These are phyloP conservation scores for Seriola rivoliana DNA, from an alignment of 2,113 vertebrate genomes.

Conservation along the genomic window DNA sequence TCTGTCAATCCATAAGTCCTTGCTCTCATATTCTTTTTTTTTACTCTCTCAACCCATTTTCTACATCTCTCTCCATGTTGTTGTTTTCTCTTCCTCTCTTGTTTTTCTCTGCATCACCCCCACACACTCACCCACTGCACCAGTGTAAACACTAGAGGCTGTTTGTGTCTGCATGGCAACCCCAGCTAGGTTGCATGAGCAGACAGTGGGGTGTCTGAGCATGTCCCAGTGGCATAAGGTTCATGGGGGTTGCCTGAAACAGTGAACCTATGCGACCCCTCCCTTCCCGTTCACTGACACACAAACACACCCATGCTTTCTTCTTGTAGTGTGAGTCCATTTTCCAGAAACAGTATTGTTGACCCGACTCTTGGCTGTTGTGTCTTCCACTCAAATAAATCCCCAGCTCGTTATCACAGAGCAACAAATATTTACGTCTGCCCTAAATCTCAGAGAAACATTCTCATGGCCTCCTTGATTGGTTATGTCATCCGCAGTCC, in stretches of 20 bases:
- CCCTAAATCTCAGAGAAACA: slow-evolving; percentile 66
- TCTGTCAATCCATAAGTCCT: slow-evolving; percentile 34
- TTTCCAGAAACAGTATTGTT: slow-evolving; percentile 36
- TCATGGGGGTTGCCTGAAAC: slow-evolving; percentile 29
- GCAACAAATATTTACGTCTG: slow-evolving; percentile 76
- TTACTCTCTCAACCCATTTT: slow-evolving; percentile 3
- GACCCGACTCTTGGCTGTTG: slow-evolving; percentile 54
- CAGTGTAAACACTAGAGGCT: slow-evolving; percentile 52
- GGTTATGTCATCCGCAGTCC: slow-evolving; percentile 48
- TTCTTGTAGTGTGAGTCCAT: slow-evolving; percentile 12
- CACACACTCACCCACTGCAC: background rate
- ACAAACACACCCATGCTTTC: background rate
- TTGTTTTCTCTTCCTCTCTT: background rate
- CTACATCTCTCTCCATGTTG: background rate
- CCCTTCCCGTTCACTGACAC: background rate
- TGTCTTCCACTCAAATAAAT: slow-evolving; percentile 65
- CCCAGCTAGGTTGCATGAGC: slow-evolving; percentile 13
- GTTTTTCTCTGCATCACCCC: background rate
- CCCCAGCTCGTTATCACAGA: slow-evolving; percentile 58
- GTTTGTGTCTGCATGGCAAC: slow-evolving; percentile 43
- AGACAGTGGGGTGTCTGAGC: slow-evolving; percentile 22
- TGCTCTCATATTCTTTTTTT: background rate
- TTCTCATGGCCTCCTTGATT: slow-evolving; percentile 71
- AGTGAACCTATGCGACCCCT: background rate
- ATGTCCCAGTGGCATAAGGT: slow-evolving; percentile 22